Percentiles rank a stretch among this genome's conserved stretches.
These are phyloP conservation scores for Zoanthus gigantus DNA, from an alignment of 92 coral and sea anemone genomes.

Conservation along the genomic window DNA sequence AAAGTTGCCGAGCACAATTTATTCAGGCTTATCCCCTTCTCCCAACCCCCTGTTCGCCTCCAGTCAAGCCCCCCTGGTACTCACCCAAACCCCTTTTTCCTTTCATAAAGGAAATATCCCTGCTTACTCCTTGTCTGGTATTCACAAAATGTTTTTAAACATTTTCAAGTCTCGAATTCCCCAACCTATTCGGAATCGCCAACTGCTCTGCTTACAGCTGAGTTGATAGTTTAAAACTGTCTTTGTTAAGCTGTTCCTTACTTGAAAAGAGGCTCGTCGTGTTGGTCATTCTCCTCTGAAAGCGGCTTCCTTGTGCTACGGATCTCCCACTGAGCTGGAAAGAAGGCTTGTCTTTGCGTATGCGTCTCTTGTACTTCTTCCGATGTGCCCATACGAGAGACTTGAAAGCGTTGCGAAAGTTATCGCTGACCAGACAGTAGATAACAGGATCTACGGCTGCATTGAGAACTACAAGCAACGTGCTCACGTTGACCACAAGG, in stretches of 20 bases:
- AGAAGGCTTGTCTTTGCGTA: not conserved
- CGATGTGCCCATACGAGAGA: constrained; percentile 30
- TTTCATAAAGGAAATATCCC: no score
- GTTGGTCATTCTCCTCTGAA: constrained; percentile 20
- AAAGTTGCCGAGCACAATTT: no score
- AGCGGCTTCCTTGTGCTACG: not conserved
- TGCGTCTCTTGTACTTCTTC: constrained; percentile 13
- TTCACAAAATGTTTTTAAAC: no score
- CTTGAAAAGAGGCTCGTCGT: constrained; percentile 18
- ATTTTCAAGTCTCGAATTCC: no score
- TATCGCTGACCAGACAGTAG: constrained; percentile 57
- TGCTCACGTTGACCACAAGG: constrained; percentile 47
- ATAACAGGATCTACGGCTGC: constrained; percentile 56
- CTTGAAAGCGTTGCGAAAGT: constrained; percentile 62
- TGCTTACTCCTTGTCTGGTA: no score
- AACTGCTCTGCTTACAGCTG: not conserved
- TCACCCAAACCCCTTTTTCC: no score
- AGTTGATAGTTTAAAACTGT: constrained; percentile 4
- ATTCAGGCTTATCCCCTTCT: no score
- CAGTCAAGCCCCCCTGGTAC: no score
- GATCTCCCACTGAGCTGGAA: not conserved
- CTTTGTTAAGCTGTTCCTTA: constrained; percentile 2
- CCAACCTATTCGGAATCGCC: no score
- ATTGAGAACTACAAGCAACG: constrained; percentile 46
- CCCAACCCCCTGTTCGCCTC: no score